phyloP scores from a whole-genome alignment of 2,888 invertebrate genomes.

The Leucophora obtusa region DNA sequence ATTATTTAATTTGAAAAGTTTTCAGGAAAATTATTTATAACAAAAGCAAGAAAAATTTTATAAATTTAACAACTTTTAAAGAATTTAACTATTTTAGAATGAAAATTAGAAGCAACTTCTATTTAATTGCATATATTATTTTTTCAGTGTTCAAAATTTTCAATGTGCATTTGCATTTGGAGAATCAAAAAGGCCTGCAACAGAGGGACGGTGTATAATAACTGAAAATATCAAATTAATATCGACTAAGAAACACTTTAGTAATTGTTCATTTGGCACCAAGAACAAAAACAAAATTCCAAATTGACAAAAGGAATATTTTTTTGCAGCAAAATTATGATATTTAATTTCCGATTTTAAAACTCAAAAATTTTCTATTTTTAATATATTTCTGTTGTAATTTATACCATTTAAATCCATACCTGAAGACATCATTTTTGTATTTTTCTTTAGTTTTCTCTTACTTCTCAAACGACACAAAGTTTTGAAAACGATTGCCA shows the following conservation, averaged over 20 bases:
- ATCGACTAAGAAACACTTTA: slow-evolving; percentile 42
- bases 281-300: background rate
- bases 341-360: slow-evolving; percentile 59
- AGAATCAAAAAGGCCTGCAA: no score
- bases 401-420: background rate
- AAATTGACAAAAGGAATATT: background rate
- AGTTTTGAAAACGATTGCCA: background rate
- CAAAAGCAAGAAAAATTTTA: no score
- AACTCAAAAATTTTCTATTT: slow-evolving; percentile 16
- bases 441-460: background rate
- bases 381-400: background rate
- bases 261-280: slow-evolving; percentile 25
- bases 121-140: no score
- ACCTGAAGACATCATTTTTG: background rate
- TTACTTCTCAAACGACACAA: background rate
- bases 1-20: no score
- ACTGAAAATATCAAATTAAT: slow-evolving; percentile 10
- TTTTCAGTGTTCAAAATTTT: no score
- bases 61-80: no score
- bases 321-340: slow-evolving; percentile 42
- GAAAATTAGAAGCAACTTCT: no score
- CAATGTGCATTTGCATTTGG: no score
- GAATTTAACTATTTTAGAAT: no score
- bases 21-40: no score
- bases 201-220: no score